Evolutionary conservation across 64 coral and sea anemone genomes (phyloP).

Genomic region (Stylophora pistillata): DNA sequence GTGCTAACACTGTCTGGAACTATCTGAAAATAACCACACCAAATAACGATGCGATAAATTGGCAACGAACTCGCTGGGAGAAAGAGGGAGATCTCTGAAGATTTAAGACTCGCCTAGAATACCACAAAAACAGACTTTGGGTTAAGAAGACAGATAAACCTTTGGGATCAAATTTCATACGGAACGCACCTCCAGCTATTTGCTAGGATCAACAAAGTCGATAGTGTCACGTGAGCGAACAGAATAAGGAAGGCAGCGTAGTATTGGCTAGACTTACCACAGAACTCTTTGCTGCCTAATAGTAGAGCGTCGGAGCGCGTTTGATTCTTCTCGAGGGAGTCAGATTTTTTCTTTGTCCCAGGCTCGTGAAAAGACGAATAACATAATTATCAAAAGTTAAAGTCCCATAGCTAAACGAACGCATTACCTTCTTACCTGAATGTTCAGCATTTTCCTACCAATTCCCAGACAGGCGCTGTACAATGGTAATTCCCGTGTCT

Average conservation of each 20-base stretch:
- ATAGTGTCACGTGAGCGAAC: no score
- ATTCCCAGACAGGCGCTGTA: constrained; percentile 53
- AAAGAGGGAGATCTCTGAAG: neutral
- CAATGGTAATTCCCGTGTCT: neutral
- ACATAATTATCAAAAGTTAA: no score
- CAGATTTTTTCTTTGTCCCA: no score
- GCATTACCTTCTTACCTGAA: constrained; percentile 32
- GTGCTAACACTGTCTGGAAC: constrained; percentile 36
- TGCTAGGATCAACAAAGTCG: no score
- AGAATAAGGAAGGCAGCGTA: no score
- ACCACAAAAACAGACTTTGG: neutral
- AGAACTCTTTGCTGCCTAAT: no score
- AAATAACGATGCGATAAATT: neutral
- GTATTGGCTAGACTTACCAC: no score
- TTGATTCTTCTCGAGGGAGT: no score
- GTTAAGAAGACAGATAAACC: neutral
- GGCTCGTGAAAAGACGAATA: no score
- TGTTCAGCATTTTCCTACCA: constrained; percentile 18
- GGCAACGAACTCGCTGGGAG: neutral
- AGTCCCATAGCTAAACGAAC: neutral
- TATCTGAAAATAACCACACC: constrained; percentile 33
- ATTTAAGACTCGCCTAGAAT: neutral
- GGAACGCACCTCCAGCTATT: no score
- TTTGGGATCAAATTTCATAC: no score
- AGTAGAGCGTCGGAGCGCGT: no score